These are phyloP conservation scores for Azemiops feae DNA, from an alignment of 2,113 vertebrate genomes.

Conservation along the genomic window DNA sequence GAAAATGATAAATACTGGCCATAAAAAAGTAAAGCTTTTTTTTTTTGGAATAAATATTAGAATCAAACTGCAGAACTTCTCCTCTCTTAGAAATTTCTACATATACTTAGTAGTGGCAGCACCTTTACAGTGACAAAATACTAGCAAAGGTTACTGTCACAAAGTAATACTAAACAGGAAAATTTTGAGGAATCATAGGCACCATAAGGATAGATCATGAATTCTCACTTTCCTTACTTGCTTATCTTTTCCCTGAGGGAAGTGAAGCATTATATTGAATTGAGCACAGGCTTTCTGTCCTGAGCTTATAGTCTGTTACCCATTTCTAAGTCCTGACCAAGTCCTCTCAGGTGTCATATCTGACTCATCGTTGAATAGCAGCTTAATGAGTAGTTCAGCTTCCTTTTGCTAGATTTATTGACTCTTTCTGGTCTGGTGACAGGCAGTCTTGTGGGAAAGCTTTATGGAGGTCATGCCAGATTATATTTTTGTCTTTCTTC, in stretches of 20 bases:
- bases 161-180: background rate
- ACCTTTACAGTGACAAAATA: background rate
- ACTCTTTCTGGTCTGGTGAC: conserved; percentile 22
- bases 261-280: background rate
- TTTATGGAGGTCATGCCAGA: background rate
- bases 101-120: background rate
- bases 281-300: background rate
- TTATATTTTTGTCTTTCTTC: conserved; percentile 26
- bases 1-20: background rate
- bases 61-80: background rate
- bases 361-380: conserved; percentile 6
- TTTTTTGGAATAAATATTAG: background rate
- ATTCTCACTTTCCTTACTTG: background rate
- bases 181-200: background rate
- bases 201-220: background rate
- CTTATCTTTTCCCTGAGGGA: background rate
- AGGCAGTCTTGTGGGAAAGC: background rate
- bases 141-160: no score
- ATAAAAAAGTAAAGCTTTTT: background rate
- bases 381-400: conserved; percentile 9
- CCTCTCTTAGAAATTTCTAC: background rate
- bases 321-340: background rate
- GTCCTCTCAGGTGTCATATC: background rate
- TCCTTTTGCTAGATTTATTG: conserved; percentile 15
- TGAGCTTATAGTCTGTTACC: background rate